These are phyloP conservation scores for Burhinus oedicnemus DNA, from an alignment of 2,113 vertebrate genomes.

Conservation along the genomic window DNA sequence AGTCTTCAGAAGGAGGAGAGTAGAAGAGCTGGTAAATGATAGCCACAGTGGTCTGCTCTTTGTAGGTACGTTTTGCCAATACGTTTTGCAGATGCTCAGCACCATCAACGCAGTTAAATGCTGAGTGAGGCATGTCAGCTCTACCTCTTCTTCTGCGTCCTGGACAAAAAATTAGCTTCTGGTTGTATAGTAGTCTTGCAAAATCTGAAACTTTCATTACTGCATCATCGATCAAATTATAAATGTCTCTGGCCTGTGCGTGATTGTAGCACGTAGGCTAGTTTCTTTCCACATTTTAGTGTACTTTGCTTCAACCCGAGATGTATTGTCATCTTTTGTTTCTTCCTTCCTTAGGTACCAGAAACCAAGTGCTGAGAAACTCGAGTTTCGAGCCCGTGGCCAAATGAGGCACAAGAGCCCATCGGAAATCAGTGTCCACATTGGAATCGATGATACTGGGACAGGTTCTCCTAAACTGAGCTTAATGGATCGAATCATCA, in stretches of 20 bases:
- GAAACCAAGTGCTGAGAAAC: slow-evolving; percentile 88
- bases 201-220: background rate
- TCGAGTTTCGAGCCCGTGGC: slow-evolving; percentile 75
- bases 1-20: background rate
- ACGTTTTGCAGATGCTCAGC: background rate
- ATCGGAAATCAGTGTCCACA: slow-evolving; percentile 91
- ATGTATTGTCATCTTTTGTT: background rate
- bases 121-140: background rate
- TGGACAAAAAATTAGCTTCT: background rate
- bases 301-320: background rate
- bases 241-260: background rate
- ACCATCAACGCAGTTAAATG: background rate
- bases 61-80: accelerated
- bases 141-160: background rate
- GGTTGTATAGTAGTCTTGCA: background rate
- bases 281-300: background rate
- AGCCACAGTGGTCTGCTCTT: background rate
- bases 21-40: background rate
- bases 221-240: background rate
- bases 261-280: accelerated
- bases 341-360: slow-evolving; percentile 83
- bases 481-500: slow-evolving; percentile 88
- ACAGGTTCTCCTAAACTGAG: slow-evolving; percentile 86
- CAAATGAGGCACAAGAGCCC: slow-evolving; percentile 80
- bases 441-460: slow-evolving; percentile 87